Evolutionary conservation across 2,797 vertebrate genomes (phyloP), one percentile per base, ranked within the genome.

Genomic region (Melanotaenia maccullochi): DNA sequence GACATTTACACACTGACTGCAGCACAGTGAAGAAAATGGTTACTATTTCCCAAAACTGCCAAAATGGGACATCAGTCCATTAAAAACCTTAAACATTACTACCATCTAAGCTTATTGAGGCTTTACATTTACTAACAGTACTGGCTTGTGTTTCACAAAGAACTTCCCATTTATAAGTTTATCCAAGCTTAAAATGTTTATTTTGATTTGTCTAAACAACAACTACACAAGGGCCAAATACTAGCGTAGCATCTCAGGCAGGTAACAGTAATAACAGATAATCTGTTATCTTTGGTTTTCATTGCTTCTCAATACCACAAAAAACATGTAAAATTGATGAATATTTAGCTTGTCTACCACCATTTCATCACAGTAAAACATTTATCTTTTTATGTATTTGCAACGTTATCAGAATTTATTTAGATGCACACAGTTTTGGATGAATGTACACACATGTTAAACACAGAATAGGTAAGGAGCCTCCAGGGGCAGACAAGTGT

Each of bases 401-500:
- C 51, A 71, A 72, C 65, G 84, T 85, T 78, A 76, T 79, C 68
- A 75, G 36, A 81, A 80, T 86, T 78, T 58, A 87, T 88, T 84
- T 73, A 70, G 60, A 76, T 80, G 40, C 68, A 78, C 65, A 66
- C 77, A 70, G 33, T 67, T 79, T 65, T 84, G 76, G 69, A 62
- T 79, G 56, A 62, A 76, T 8, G 54, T 51, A 54, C 65, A 64
- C 65, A 72, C 52, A 28, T 69, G 59, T 59, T 54, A 70, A 12
- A 76, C 69, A 72, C 86, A 76, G 86, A 88, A 80, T 78, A 82
- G 75, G 87, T 87, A 87, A 87, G 81, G 76, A 87, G 75, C 60
- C 86, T 87, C 84, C 62, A 55, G 81, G 83, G 81, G 86, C 64
- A 57, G 76, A 76, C 71, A 18, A 81, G 75, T 76, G 47, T 84